These are phyloP conservation scores for Rallus crepitans DNA, from an alignment of 2,797 vertebrate genomes.

Conservation along the genomic window DNA sequence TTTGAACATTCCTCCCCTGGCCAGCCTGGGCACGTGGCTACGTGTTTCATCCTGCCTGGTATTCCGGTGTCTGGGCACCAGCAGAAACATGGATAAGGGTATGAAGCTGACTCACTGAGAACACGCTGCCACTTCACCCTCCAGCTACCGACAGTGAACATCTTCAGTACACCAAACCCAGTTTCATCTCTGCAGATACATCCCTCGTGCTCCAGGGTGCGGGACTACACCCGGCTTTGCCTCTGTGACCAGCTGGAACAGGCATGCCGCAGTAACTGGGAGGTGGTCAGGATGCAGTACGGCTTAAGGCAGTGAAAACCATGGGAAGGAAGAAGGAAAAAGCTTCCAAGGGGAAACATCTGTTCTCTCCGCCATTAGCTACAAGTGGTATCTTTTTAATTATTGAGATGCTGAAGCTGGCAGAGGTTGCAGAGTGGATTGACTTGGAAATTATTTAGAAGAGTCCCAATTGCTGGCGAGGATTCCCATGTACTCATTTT, in stretches of 20 bases:
- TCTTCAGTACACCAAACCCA: not conserved
- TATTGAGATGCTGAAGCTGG: slow-evolving; percentile 67
- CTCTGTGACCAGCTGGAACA: not conserved
- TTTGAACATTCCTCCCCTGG: not conserved
- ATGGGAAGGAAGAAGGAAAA: not conserved
- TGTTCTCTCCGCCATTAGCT: slow-evolving; percentile 16
- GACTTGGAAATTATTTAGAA: slow-evolving; percentile 68
- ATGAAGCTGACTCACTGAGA: not conserved
- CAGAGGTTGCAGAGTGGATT: slow-evolving; percentile 42
- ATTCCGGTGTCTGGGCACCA: not conserved
- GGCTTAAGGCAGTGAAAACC: not conserved
- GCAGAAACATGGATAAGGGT: not conserved
- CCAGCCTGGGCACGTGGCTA: not conserved
- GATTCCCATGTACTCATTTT: slow-evolving; percentile 36
- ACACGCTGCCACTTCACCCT: not conserved
- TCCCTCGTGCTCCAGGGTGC: rapidly evolving
- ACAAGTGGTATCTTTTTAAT: slow-evolving; percentile 62
- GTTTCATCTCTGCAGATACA: not conserved
- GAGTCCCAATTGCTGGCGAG: slow-evolving; percentile 30
- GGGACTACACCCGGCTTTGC: not conserved
- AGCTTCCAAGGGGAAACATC: slow-evolving; percentile 2
- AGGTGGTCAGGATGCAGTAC: not conserved
- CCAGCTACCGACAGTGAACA: not conserved
- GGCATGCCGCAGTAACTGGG: rapidly evolving
- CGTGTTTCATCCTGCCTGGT: not conserved